Conservation (phyloP, 2,888 invertebrate species). For the Agrilus cyanescens region DNA sequence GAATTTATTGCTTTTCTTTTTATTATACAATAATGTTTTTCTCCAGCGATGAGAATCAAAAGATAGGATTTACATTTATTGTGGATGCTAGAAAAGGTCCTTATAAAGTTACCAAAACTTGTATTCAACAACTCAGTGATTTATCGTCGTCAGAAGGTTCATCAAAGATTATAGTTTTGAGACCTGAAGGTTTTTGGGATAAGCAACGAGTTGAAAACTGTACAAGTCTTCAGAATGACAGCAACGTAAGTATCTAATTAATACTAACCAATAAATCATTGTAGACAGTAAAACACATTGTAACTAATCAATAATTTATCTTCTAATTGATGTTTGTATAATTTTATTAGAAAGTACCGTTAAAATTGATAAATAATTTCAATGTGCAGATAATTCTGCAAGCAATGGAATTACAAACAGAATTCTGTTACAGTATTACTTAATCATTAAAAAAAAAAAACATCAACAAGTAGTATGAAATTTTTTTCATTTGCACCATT, state of each 20-base stretch:
- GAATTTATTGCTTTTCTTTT: background rate
- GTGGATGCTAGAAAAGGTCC: conserved; percentile 53
- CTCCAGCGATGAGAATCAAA: conserved; percentile 39
- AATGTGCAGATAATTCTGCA: too few species aligned
- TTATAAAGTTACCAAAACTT: conserved; percentile 49
- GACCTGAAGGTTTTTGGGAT: conserved; percentile 66
- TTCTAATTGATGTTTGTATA: too few species aligned
- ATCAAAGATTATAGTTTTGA: conserved; percentile 46
- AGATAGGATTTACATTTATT: conserved; percentile 46
- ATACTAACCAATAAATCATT: background rate
- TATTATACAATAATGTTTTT: background rate
- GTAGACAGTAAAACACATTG: background rate
- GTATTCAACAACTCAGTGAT: conserved; percentile 45
- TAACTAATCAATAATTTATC: background rate
- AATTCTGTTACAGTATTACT: too few species aligned
- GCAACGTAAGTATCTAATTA: conserved; percentile 38
- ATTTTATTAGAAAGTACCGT: too few species aligned
- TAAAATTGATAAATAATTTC: too few species aligned
- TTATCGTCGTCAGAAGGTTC: conserved; percentile 32
- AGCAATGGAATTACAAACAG: too few species aligned
- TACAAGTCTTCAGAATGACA: conserved; percentile 47
- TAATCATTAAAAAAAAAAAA: too few species aligned
- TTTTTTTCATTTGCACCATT: too few species aligned
- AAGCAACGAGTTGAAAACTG: conserved; percentile 60
- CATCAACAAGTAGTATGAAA: too few species aligned